Base-by-base conservation (phyloP, 1,140 invertebrate species). In the Melitaea cinxia region DNA sequence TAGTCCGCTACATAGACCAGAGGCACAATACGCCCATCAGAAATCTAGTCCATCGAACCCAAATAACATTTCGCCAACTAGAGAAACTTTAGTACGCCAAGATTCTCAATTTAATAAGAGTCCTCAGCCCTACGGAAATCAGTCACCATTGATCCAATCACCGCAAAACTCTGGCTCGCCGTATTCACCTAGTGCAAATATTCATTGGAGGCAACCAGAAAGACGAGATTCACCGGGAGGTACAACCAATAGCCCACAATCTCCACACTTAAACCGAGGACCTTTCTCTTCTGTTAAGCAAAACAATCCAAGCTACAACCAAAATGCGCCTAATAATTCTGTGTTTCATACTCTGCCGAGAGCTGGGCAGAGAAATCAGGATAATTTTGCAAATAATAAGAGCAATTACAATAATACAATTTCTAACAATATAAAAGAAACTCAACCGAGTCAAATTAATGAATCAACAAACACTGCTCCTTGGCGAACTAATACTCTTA, bases 41-140 rank as follows among this genome's bases (percentile, higher is more conserved):
- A 81, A 83, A 53, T 73, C 71, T 19, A 68, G 75, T 19, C 80
- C 88, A 26, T 73, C 82, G 47, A 81, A 74, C 57, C 26, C 77
- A 4, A 87, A 81, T 60, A 76, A 78, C 2, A 75, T 82, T 49
- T 83, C 90, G 9, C 89, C 79, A 21, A 91, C 85, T 30, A 83
- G 89, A 70, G 89, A 91, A 65, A 45, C 88, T 2, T 73, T 92
- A 39, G 80, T 88, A 56, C 78, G 90, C 53, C 91, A 92, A 68
- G 91, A 92, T 42, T 92, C 91, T 19, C 91, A 91, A 68, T 92
- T 91, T 65, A 92, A 92, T 65, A 89, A 89, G 52, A 92, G 89
- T 70, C 90, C 90, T 49, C 86, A 89, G 52, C 91, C 91, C 7
- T 92, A 80, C 63, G 66, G 49, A 14, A 81, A 78, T 53, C 83